phyloP scores from a whole-genome alignment of 2,113 vertebrate species.

The Salminus brasiliensis region DNA sequence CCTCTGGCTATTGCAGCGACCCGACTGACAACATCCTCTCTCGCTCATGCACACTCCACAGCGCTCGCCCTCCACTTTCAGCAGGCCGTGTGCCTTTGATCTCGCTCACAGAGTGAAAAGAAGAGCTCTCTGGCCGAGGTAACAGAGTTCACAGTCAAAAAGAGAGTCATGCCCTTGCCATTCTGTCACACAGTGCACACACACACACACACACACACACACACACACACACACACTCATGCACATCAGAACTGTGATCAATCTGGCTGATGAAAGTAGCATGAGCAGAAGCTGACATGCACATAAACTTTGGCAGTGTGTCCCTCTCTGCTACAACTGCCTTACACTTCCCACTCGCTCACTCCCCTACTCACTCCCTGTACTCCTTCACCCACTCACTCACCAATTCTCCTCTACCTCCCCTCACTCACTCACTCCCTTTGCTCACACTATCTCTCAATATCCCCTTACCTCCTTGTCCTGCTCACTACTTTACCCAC shows the following conservation, averaged over 20 bases:
- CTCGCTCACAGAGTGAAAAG: conserved; percentile 30
- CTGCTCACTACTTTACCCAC: too few species aligned
- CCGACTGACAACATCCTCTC: conserved; percentile 23
- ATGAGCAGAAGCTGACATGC: not conserved
- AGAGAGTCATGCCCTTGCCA: conserved; percentile 1
- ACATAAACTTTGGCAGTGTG: not conserved
- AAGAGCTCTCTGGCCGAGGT: conserved; percentile 23
- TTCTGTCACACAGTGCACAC: conserved; percentile 27
- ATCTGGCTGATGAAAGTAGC: conserved; percentile 11
- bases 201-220: conserved; percentile 23
- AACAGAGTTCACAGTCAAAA: conserved; percentile 49
- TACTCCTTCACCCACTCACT: too few species aligned
- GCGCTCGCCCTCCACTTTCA: conserved; percentile 8
- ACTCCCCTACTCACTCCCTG: too few species aligned
- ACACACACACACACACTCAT: conserved; percentile 37
- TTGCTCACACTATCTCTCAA: too few species aligned
- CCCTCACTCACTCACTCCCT: too few species aligned
- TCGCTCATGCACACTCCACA: conserved; percentile 3
- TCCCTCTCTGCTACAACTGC: not conserved
- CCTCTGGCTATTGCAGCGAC: conserved; percentile 39
- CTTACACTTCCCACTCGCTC: conserved; percentile 13
- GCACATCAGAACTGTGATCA: conserved; percentile 2
- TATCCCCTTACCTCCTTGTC: too few species aligned
- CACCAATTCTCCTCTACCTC: too few species aligned
- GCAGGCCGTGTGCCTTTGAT: conserved; percentile 33